Evolutionary conservation across 30 jellyfish, hydroid and myxozoan species (phyloP), one percentile per base, ranked within the genome.

Genomic region (Chrysaora quinquecirrha): DNA sequence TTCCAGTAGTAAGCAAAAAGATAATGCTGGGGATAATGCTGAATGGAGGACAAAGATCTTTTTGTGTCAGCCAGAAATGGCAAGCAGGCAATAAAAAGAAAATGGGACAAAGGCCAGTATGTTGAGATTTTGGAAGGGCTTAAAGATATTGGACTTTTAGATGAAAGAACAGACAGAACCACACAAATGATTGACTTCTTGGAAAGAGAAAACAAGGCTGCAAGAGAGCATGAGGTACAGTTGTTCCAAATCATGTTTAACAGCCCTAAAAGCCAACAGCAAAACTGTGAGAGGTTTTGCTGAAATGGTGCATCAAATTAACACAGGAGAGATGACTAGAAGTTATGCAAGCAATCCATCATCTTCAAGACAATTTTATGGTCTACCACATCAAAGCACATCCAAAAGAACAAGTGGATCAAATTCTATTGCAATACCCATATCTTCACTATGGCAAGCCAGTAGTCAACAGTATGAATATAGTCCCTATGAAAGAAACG

Each of bases 1-100:
- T 43, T 43, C 58, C 58, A 43, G 58, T 43, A 43, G 58, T 43
- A 9, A 43, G 58, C 58, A 43, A 43, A 43, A 43, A 43, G 58
- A 43, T 43, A 43, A 43, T 43, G 58, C 58, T 43, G 58, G 58
- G 58, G 58, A 43, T n/a, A 43, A 43, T 43, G 58, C 58, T 43
- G 58, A n/a, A 16, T 43, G 58, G 58, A 43, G 58, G 58, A 43
- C 7, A 43, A 43, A 6, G 58, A 43, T 43, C 58, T 43, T 43
- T 43, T 43, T 43, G 58, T 43, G 58, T 16, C 58, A 43, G 16
- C 12, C 58, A 43, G 58, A 43, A 43, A 16, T 43, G 58, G 58
- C 12, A 43, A 43, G 58, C 58, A 43, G 58, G 58, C 58, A 43
- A 43, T 9, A 43, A 43, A 43, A 43, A 43, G 12, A 16, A 43